Evolutionary conservation across 2,888 invertebrate species (phyloP).

Genomic region (Zaprionus obscuricornis): DNA sequence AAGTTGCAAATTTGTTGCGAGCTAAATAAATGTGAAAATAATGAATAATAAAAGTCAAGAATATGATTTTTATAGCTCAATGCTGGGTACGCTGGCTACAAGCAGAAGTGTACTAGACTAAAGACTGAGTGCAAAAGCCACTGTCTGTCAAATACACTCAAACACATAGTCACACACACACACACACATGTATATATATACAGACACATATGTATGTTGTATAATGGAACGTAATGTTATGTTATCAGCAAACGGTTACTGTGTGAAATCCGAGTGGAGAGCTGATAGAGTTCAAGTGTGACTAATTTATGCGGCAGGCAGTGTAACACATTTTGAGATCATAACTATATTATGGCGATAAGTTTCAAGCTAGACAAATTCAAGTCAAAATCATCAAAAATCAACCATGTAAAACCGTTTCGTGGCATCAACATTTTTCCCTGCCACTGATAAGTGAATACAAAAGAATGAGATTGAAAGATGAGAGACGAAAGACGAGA

Average conservation of each 20-base stretch:
- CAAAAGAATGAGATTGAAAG: slow-evolving; percentile 4
- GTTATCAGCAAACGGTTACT: slow-evolving; percentile 58
- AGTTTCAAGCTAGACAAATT: slow-evolving; percentile 63
- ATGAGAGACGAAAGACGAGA: neutral
- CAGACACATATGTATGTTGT: neutral
- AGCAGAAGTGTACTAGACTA: too few species aligned
- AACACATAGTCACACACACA: neutral
- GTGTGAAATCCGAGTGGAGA: slow-evolving; percentile 13
- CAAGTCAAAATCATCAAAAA: slow-evolving; percentile 57
- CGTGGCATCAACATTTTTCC: slow-evolving; percentile 12
- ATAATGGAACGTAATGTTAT: slow-evolving; percentile 6
- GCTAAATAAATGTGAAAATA: slow-evolving; percentile 79
- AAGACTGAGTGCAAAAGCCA: slow-evolving; percentile 31
- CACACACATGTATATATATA: slow-evolving; percentile 5
- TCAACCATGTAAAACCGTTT: slow-evolving; percentile 51
- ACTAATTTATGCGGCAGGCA: slow-evolving; percentile 64
- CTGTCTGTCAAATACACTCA: slow-evolving; percentile 25
- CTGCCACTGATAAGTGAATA: slow-evolving; percentile 1
- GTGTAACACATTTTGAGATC: slow-evolving; percentile 65
- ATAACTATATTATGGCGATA: slow-evolving; percentile 67
- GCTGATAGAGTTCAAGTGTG: slow-evolving; percentile 51
- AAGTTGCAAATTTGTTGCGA: slow-evolving; percentile 43
- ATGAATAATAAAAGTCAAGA: slow-evolving; percentile 82
- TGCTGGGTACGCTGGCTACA: too few species aligned
- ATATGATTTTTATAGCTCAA: slow-evolving; percentile 74